phyloP scores from a whole-genome alignment of 2,888 invertebrate genomes.

The Caenorhabditis macrosperma region DNA sequence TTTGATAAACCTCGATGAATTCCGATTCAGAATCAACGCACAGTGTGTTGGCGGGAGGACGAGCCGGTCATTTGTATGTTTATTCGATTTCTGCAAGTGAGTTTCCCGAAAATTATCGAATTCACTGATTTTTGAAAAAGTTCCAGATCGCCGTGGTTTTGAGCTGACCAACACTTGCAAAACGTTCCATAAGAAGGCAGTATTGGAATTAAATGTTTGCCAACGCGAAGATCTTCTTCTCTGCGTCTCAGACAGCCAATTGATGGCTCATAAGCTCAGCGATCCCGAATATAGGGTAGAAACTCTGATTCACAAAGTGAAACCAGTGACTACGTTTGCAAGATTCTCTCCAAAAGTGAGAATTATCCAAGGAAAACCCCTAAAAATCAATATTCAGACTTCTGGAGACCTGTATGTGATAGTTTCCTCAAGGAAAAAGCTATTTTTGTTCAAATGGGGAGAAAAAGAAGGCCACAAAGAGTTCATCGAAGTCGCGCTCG shows the following conservation, averaged over 20 bases:
- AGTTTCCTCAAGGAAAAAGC: constrained; percentile 68
- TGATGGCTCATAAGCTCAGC: constrained; percentile 57
- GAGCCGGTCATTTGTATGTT: constrained; percentile 64
- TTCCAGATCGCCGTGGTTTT: constrained; percentile 56
- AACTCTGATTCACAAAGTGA: constrained; percentile 59
- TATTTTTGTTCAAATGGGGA: constrained; percentile 76
- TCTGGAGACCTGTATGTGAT: constrained; percentile 67
- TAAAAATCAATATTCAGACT: constrained; percentile 14
- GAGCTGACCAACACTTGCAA: constrained; percentile 56
- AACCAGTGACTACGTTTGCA: constrained; percentile 59
- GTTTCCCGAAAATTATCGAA: background rate
- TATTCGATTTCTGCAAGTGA: constrained; percentile 52
- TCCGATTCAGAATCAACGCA: constrained; percentile 60
- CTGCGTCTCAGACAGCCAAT: constrained; percentile 71
- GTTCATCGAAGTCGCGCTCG: constrained; percentile 75
- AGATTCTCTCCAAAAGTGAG: constrained; percentile 45
- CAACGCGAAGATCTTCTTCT: constrained; percentile 72
- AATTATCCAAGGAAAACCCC: background rate
- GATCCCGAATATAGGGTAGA: constrained; percentile 57
- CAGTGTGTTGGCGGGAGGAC: constrained; percentile 62
- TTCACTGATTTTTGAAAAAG: background rate
- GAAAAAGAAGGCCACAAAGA: constrained; percentile 81
- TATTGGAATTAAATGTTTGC: constrained; percentile 70
- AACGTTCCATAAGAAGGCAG: constrained; percentile 70
- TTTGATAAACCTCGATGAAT: background rate